Evolutionary conservation across 2,113 vertebrate genomes (phyloP), one percentile per base, ranked within the genome.

Genomic region (Tachycineta bicolor): DNA sequence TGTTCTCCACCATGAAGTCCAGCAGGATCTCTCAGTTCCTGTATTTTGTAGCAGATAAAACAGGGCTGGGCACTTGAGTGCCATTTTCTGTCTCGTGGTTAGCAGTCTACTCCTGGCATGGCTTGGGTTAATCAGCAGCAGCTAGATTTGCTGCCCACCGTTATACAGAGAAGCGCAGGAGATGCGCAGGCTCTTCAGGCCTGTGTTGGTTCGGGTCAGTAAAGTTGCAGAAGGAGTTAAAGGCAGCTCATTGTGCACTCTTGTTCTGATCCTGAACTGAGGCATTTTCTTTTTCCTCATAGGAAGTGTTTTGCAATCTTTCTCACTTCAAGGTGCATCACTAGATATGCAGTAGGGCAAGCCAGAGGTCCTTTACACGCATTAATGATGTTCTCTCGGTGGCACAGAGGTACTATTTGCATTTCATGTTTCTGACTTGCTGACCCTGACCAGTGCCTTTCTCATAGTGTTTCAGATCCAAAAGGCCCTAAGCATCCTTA

Each of bases 191-290:
- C 12, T 74, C 25, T 41, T 52, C 28, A n/a, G 25, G 39, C n/a
- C 14, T 2, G 4, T 0, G 0, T 55, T 70, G 47, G 25, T 26
- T 82, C 59, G 34, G 67, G n/a, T 5, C 16, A 60, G 10, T 14
- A 24, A 62, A 41, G 25, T 24, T 64, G 26, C 53, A 88, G 23
- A 5, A 34, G 26, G 33, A 63, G 21, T 33, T 29, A 67, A 85
- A 85, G 29, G 37, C 59, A 78, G 37, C 8, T 58, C 23, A 8
- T 33, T 76, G 4, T 60, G 12, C 19, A 37, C 24, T 46, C 73
- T 52, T 92, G 20, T 52, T 73, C 47, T 3, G 2, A 73, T 26
- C 20, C n/a, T 58, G 17, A 90, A 14, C 14, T 11, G 31, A 83
- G 11, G 33, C 15, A 13, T 64, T 53, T 73, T 53, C 28, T 77